Conservation (phyloP, 2,797 vertebrate genomes). For the Urophycis tenuis region DNA sequence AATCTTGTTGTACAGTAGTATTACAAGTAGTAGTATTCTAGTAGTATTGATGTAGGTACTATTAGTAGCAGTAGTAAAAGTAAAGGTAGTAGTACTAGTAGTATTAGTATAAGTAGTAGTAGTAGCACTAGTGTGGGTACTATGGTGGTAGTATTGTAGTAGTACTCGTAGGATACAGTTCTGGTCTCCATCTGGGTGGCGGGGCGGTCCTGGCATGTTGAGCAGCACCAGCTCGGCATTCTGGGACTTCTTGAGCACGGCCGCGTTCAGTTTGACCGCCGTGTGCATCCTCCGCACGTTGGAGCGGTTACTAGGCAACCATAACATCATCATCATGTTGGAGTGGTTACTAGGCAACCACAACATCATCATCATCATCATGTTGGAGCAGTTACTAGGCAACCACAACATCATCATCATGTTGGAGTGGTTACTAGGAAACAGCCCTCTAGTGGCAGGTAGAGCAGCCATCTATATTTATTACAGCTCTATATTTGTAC, state of each 20-base stretch:
- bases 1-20: too few relatives aligned
- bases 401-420: neutral
- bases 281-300: slow-evolving; percentile 87
- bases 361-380: neutral
- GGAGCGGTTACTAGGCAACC: slow-evolving; percentile 79
- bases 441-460: too few relatives aligned
- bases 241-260: slow-evolving; percentile 80
- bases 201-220: slow-evolving; percentile 96
- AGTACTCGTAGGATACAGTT: slow-evolving; percentile 89
- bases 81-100: neutral
- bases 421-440: neutral
- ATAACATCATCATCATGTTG: slow-evolving; percentile 9
- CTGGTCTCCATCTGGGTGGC: slow-evolving; percentile 85
- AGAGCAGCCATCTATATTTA: too few relatives aligned
- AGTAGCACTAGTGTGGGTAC: neutral
- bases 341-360: slow-evolving; percentile 1
- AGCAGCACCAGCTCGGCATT: slow-evolving; percentile 85
- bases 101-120: neutral
- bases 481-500: neutral
- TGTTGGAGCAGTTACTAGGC: neutral
- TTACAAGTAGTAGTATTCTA: too few relatives aligned
- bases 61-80: too few relatives aligned
- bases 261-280: slow-evolving; percentile 79
- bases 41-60: too few relatives aligned
- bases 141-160: neutral